phyloP scores from a whole-genome alignment of 2,888 invertebrate species.

The Epirrita christyi region DNA sequence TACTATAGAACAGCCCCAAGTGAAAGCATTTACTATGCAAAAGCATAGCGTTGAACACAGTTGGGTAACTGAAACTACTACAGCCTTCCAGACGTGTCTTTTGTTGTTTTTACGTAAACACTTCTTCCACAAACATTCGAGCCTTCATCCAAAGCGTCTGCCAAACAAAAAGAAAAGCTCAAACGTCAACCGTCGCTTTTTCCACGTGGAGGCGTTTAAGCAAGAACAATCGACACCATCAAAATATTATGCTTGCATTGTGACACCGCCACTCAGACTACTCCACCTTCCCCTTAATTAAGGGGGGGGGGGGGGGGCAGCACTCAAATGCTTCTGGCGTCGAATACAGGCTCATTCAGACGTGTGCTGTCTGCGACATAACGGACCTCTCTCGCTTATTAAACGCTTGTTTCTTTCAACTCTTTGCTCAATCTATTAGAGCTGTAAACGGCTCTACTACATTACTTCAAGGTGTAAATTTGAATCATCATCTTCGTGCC shows the following conservation, averaged over 20 bases:
- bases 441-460: constrained; percentile 10
- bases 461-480: constrained; percentile 1
- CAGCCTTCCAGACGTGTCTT: not conserved
- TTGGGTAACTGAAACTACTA: not conserved
- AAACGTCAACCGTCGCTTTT: constrained; percentile 48
- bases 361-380: constrained; percentile 74
- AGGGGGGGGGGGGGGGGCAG: constrained; percentile 76
- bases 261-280: constrained; percentile 65
- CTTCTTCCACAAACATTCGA: constrained; percentile 3
- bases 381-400: constrained; percentile 77
- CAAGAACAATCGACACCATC: constrained; percentile 66
- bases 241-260: constrained; percentile 60
- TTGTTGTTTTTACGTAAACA: constrained; percentile 12
- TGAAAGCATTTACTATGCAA: too few relatives aligned
- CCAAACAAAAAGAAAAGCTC: constrained; percentile 34
- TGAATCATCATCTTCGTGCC: too few relatives aligned
- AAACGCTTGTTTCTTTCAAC: too few relatives aligned
- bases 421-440: too few relatives aligned
- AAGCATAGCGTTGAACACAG: too few relatives aligned
- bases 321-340: constrained; percentile 68
- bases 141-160: not conserved
- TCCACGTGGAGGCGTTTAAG: constrained; percentile 59
- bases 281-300: constrained; percentile 78
- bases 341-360: constrained; percentile 68
- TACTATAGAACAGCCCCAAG: too few relatives aligned